phyloP scores from a whole-genome alignment of 2,888 invertebrate genomes.

The Conus canariensis region DNA sequence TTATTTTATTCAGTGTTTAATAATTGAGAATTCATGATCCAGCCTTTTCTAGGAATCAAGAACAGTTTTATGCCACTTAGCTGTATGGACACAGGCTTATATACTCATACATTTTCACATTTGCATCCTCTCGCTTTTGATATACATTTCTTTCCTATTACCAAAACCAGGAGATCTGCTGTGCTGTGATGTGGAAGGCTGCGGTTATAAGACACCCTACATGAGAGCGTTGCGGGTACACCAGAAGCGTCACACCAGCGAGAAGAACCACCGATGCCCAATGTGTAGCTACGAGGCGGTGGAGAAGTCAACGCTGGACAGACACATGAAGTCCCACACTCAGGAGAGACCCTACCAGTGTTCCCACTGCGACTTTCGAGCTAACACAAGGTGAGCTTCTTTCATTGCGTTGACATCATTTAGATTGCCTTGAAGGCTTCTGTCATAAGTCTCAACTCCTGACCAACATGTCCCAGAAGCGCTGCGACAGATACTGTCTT shows the following conservation, averaged over 20 bases:
- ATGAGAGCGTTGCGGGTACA: constrained; percentile 32
- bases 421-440: no score
- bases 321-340: constrained; percentile 35
- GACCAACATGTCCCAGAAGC: no score
- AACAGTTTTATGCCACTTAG: no score
- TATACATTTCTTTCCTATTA: no score
- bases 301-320: constrained; percentile 3
- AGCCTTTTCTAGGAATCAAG: no score
- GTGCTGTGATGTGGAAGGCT: constrained; percentile 33
- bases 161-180: constrained; percentile 27
- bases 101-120: no score
- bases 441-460: no score
- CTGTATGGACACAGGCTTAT: no score
- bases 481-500: no score
- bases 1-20: no score
- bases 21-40: no score
- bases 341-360: constrained; percentile 31
- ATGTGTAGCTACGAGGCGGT: constrained; percentile 26
- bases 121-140: no score
- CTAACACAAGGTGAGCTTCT: constrained; percentile 22
- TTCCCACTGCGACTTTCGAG: constrained; percentile 16
- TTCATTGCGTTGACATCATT: neutral
- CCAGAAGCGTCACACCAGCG: constrained; percentile 34
- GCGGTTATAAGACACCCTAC: constrained; percentile 33
- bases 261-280: constrained; percentile 35